Percentiles rank a stretch among this genome's conserved stretches.
Conservation (phyloP, 2,113 vertebrate species). For the Eudyptes chrysolophus region DNA sequence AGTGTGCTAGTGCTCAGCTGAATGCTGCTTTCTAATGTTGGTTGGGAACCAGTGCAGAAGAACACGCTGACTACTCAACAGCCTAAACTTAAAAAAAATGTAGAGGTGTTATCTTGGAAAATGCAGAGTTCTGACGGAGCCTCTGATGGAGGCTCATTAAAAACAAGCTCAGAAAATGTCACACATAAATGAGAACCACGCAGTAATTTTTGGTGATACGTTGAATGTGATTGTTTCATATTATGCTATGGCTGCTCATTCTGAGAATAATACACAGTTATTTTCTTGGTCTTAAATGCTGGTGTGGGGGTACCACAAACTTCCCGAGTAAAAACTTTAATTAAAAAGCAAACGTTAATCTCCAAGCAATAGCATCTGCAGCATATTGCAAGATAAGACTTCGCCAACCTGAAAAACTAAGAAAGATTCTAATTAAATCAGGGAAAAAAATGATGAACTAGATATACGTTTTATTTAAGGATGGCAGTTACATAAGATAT, state of each 20-base stretch:
- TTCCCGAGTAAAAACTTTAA: constrained; percentile 35
- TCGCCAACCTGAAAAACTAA: constrained; percentile 30
- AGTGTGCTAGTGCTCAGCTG: neutral
- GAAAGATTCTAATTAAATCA: constrained; percentile 60
- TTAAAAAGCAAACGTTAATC: constrained; percentile 52
- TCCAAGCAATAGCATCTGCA: constrained; percentile 28
- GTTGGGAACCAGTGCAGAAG: neutral
- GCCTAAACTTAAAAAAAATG: neutral
- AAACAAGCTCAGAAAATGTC: neutral
- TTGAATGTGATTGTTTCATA: constrained; percentile 1
- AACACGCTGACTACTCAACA: neutral
- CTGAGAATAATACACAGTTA: constrained; percentile 15
- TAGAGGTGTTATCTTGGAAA: neutral
- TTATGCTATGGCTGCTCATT: neutral
- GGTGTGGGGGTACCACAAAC: constrained; percentile 14
- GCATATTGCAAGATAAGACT: constrained; percentile 43
- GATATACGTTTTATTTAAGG: constrained; percentile 47
- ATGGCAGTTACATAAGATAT: constrained; percentile 43
- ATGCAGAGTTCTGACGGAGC: neutral
- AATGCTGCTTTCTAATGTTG: neutral
- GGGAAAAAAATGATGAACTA: neutral
- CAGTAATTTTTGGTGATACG: neutral
- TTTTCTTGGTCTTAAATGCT: constrained; percentile 26
- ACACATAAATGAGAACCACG: neutral
- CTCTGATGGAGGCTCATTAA: neutral